These are phyloP conservation scores for Rutpela maculata DNA, from an alignment of 2,888 invertebrate genomes.

Conservation along the genomic window DNA sequence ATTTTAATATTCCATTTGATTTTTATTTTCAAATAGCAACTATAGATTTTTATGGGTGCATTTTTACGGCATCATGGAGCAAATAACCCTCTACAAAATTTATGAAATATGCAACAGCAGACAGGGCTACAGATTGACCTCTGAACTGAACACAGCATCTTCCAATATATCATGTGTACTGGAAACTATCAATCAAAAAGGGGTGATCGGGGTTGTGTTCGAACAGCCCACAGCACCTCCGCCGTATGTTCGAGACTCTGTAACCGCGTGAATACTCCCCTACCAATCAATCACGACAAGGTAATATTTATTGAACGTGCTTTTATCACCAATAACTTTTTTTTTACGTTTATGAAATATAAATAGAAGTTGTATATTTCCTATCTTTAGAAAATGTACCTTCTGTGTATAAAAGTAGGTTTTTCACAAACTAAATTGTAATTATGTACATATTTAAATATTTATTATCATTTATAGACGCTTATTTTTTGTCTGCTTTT, in stretches of 20 bases:
- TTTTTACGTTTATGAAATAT: conserved; percentile 22
- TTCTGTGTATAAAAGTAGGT: background rate
- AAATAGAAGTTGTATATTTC: conserved; percentile 23
- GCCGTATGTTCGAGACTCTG: conserved; percentile 49
- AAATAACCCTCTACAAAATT: conserved; percentile 24
- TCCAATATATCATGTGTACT: conserved; percentile 59
- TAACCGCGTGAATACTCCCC: conserved; percentile 41
- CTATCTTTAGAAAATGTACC: background rate
- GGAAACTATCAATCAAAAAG: conserved; percentile 60
- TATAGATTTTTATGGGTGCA: background rate
- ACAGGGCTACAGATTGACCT: conserved; percentile 53
- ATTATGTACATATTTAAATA: background rate
- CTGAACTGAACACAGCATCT: conserved; percentile 57
- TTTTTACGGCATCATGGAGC: conserved; percentile 3
- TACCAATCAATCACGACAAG: conserved; percentile 52
- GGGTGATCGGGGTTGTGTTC: conserved; percentile 20
- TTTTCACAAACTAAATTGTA: background rate
- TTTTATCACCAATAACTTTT: conserved; percentile 44
- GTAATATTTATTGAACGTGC: conserved; percentile 52
- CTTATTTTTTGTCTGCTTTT: background rate
- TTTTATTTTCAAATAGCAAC: background rate
- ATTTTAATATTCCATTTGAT: no score
- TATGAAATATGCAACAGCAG: conserved; percentile 38
- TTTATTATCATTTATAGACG: background rate
- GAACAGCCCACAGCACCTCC: conserved; percentile 33